Evolutionary conservation across 2,113 vertebrate genomes (phyloP), one percentile per base, ranked within the genome.

Genomic region (Mesitornis unicolor): DNA sequence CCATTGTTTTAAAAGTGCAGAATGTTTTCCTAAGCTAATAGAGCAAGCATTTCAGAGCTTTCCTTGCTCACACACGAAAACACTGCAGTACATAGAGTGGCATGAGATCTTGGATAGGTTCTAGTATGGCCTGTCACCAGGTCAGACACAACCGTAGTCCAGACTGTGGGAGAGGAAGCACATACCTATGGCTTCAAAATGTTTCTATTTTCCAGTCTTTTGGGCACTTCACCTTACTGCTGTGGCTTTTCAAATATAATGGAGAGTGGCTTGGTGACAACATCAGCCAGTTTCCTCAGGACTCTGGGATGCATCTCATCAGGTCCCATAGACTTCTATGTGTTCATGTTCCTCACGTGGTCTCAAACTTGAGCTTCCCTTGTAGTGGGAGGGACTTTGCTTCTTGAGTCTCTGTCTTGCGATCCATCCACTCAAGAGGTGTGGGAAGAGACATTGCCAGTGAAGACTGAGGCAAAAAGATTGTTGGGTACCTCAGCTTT

Each of bases 141-240:
- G 12, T 87, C 43, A 84, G 24, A 19, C 1, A 3, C 42, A 74
- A 45, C 20, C 11, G 24, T 38, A 4, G 45, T 36, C 20, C 36
- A 33, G 10, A 10, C 18, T 22, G 1, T 7, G 11, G 51, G 15
- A 54, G 15, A 14, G 15, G 26, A 76, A 64, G 29, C 0, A 0
- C 4, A 3, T 50, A 73, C n/a, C 9, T 43, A 10, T 33, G 17
- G 16, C 26, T n/a, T n/a, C n/a, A n/a, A n/a, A 12, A 48, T 48
- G 47, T 48, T 48, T 48, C 47, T 22, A 20, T 48, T 48, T 48
- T 48, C 47, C 47, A 48, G 47, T 48, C 47, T 24, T 12, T 22
- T 22, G 47, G 47, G 47, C n/a, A 24, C 47, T 48, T 13, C 21
- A 48, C 47, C 47, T 24, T 10, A 24, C 47, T 48, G 47, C 47